Evolutionary conservation across 2,888 invertebrate genomes (phyloP), one percentile per base, ranked within the genome.

Genomic region (Caenorhabditis sp.): DNA sequence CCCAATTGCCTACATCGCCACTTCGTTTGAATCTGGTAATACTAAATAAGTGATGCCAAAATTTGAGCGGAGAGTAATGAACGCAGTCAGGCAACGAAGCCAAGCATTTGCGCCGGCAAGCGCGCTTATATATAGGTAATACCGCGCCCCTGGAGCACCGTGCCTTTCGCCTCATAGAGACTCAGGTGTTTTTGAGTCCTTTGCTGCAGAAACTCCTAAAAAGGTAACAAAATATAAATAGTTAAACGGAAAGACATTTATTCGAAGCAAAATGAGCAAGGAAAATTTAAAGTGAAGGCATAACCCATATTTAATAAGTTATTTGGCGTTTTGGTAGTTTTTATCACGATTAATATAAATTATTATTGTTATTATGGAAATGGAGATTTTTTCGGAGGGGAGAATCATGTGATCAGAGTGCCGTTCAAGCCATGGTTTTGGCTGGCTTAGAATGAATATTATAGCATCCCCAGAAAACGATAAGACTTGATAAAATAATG

Each of bases 401-500:
- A 55, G 28, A 47, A 44, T 37, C 20, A 13, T 32, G 40, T 44
- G 28, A 18, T 32, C 32, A 32, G 32, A n/a, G n/a, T n/a, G n/a
- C n/a, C 9, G 32, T 37, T 53, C 40, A 61, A n/a, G 76, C 76
- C 11, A 76, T 65, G 35, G 76, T 51, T 50, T 82, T 82, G 51
- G 47, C 56, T 56, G 82, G 67, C 40, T 58, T 70, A 2, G 77
- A 24, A 22, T 82, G 68, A 61, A 82, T 79, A 37, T 64, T 70
- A 47, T 89, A 84, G 81, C 89, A 90, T 44, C 90, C 90, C 91
- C 91, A 92, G 61, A 89, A 86, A 64, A 92, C 90, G 68, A 92
- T 91, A 47, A 92, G 85, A 20, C 88, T 88, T 26, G 88, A 89
- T 53, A 92, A 86, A 26, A 92, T 80, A n/a, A 92, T 82, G 83